Percentiles rank a stretch among this genome's conserved stretches.
phyloP scores from a whole-genome alignment of 1,140 invertebrate species.

The Euwallacea fornicatus region DNA sequence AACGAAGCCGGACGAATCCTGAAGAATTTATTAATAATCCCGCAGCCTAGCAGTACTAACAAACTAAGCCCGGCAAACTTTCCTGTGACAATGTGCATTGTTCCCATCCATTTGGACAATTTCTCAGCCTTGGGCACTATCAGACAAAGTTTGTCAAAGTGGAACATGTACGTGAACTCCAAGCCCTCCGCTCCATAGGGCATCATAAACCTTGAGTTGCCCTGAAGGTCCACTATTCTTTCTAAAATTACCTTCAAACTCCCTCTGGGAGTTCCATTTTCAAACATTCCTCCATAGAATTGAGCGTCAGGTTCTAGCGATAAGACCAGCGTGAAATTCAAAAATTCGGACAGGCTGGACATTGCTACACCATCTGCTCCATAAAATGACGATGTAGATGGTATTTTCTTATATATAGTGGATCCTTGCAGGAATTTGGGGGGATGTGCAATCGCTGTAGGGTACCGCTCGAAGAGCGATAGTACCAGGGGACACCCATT shows the following conservation, averaged over 20 bases:
- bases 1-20: neutral
- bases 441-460: conserved; percentile 3
- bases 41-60: neutral
- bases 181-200: conserved; percentile 1
- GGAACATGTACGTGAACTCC: conserved; percentile 20
- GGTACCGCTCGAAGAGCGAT: conserved; percentile 23
- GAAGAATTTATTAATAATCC: conserved; percentile 19
- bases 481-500: conserved; percentile 28
- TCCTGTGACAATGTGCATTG: conserved; percentile 2
- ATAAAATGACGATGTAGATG: conserved; percentile 24
- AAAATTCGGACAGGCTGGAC: conserved; percentile 9
- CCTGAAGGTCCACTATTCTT: conserved; percentile 22
- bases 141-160: conserved; percentile 32
- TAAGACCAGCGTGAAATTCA: conserved; percentile 29
- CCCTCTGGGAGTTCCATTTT: conserved; percentile 17
- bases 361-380: conserved; percentile 28
- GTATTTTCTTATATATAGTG: conserved; percentile 21
- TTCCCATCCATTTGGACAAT: conserved; percentile 32
- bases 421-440: conserved; percentile 9
- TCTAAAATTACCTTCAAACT: conserved; percentile 20
- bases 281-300: conserved; percentile 19
- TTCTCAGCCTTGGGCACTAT: conserved; percentile 29
- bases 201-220: conserved; percentile 18
- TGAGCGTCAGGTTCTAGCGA: neutral
- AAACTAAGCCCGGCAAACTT: conserved; percentile 10